Evolutionary conservation across 2,113 vertebrate genomes (phyloP), one percentile per base, ranked within the genome.

Genomic region (Craseonycteris thonglongyai): DNA sequence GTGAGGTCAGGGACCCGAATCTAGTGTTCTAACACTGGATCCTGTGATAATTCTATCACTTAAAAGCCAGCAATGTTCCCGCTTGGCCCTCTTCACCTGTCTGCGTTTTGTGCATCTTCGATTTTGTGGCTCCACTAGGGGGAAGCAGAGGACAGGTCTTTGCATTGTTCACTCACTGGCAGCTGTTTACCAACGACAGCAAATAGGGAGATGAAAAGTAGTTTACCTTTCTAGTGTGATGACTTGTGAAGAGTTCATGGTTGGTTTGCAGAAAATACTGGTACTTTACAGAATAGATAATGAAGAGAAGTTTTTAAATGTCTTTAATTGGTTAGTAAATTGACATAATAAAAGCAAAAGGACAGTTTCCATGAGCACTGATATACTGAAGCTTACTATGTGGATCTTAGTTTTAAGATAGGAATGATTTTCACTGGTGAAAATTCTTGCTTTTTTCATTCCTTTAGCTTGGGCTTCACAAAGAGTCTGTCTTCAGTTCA

Each of bases 71-170:
- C 26, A 65, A 0, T 71, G 54, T 88, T 95, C 30, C 49, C n/a
- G 0, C 47, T 80, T 7, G 26, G 28, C 22, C 30, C 33, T 89
- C 42, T 4, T 80, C 80, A 16, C 49, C 63, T 56, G 26, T 14
- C 30, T 92, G 6, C 5, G 35, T 95, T 86, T 94, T 80, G 40
- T 83, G 24, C 38, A 22, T 59, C 40, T 93, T 38, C 65, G 54
- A 38, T 71, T 76, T 61, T 93, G 16, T 26, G 69, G 18, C 91
- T 93, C 98, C 98, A 96, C 97, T 97, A 98, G 98, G 96, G 98
- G 98, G 56, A 98, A 98, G 98, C 97, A 98, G 82, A 98, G 95
- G 96, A 96, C 95, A 96, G 58, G 56, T 56, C 22, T 95, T 96
- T 84, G 45, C 3, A 2, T 58, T 86, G 49, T 14, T 19, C 1